Percentiles rank a stretch among this genome's conserved stretches.
phyloP scores from a whole-genome alignment of 2,113 vertebrate species.

The Mormyrus iriodes region DNA sequence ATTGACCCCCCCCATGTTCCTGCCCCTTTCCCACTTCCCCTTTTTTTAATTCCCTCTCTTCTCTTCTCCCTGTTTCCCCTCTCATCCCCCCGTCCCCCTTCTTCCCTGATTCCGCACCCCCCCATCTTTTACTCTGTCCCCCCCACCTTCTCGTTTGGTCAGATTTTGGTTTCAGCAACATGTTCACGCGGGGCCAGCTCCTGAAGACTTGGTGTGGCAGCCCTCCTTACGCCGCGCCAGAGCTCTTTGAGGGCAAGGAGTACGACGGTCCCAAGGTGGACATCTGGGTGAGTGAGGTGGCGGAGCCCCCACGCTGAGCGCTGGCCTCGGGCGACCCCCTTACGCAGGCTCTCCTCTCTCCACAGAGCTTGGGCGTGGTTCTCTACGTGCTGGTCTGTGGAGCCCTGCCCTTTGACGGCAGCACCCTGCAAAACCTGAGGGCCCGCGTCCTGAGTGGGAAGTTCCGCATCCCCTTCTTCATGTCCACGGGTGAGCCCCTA shows the following conservation, averaged over 20 bases:
- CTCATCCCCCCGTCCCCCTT: no score
- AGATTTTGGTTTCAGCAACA: conserved; percentile 98
- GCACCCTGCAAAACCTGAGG: conserved; percentile 93
- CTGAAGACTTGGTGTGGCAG: conserved; percentile 98
- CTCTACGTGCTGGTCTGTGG: conserved; percentile 94
- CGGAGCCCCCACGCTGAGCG: background rate
- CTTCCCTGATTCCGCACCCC: no score
- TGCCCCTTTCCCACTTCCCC: background rate
- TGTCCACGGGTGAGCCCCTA: conserved; percentile 85
- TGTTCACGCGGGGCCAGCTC: conserved; percentile 90
- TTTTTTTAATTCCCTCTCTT: background rate
- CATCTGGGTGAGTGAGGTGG: conserved; percentile 78
- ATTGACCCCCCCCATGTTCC: background rate
- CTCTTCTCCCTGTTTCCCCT: background rate
- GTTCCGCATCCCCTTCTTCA: conserved; percentile 97
- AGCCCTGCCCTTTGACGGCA: conserved; percentile 93
- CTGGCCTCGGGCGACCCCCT: background rate
- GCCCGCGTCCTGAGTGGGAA: conserved; percentile 94
- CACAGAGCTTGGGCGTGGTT: conserved; percentile 90
- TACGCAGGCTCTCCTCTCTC: background rate
- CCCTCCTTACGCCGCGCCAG: conserved; percentile 90
- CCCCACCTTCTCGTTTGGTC: conserved; percentile 27
- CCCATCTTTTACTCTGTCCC: no score
- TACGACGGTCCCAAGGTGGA: conserved; percentile 98
- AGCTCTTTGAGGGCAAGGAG: conserved; percentile 96